phyloP scores from a whole-genome alignment of 2,888 invertebrate genomes.

The Neocrepidodera transversa region DNA sequence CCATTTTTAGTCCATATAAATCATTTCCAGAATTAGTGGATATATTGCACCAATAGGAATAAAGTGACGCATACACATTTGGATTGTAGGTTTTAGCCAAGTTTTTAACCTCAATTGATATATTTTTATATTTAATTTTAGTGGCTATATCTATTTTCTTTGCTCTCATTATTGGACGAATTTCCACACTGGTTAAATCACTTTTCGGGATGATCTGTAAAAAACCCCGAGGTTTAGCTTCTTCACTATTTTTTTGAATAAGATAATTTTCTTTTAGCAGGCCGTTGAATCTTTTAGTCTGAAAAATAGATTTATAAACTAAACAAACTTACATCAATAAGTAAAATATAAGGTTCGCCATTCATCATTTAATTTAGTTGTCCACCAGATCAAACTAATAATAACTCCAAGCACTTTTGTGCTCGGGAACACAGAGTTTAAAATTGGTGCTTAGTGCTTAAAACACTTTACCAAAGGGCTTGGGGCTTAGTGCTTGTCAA shows the following conservation, averaged over 20 bases:
- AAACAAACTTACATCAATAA: no score
- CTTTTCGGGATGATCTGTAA: background rate
- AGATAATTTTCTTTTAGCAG: background rate
- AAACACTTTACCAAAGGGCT: no score
- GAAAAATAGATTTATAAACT: no score
- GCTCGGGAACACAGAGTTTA: no score
- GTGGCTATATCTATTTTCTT: background rate
- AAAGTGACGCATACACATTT: background rate
- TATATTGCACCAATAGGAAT: background rate
- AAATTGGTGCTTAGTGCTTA: no score
- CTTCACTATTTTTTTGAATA: background rate
- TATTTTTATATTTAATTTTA: background rate
- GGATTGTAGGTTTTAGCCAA: background rate
- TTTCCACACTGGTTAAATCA: background rate
- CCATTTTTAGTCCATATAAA: conserved; percentile 41
- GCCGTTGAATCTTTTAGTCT: background rate
- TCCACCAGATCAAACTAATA: no score
- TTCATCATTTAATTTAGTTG: no score
- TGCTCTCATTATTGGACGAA: background rate
- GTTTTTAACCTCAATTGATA: background rate
- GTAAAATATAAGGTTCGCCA: no score
- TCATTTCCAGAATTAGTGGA: background rate
- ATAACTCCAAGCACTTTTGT: no score
- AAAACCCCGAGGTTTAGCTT: background rate
- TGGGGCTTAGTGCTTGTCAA: no score